These are phyloP conservation scores for Parelbella ahira DNA, from an alignment of 2,888 invertebrate species.

Conservation along the genomic window DNA sequence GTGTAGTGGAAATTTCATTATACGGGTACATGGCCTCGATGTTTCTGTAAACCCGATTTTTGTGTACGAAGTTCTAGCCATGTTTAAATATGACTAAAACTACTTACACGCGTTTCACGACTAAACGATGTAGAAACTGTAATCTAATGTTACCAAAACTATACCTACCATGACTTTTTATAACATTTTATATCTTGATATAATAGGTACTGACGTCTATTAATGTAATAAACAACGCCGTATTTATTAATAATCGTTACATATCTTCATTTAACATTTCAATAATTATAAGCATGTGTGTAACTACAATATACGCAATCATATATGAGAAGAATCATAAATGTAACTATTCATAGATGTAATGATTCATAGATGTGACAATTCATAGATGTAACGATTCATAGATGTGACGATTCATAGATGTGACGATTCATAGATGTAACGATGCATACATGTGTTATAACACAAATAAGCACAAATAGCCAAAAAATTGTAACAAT, in stretches of 20 bases:
- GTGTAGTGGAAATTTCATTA: no score
- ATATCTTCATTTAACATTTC: constrained; percentile 22
- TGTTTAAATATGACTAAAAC: no score
- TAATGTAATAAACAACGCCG: constrained; percentile 1
- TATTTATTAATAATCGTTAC: constrained; percentile 17
- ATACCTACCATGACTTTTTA: constrained; percentile 65
- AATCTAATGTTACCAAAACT: constrained; percentile 42
- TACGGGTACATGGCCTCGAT: no score
- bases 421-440: background rate
- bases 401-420: background rate
- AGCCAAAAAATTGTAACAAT: constrained; percentile 16
- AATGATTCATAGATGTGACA: no score
- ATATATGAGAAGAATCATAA: no score
- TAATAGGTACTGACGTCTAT: constrained; percentile 30
- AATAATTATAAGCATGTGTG: constrained; percentile 5
- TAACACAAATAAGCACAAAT: constrained; percentile 18
- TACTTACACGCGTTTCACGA: no score
- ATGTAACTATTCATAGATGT: no score
- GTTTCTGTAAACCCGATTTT: no score
- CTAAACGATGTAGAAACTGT: background rate
- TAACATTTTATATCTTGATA: constrained; percentile 53
- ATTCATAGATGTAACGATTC: no score
- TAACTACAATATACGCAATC: no score
- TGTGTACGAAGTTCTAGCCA: no score
- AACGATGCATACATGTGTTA: constrained; percentile 1